These are phyloP conservation scores for Pampus argenteus DNA, from an alignment of 2,797 vertebrate genomes.

Conservation along the genomic window DNA sequence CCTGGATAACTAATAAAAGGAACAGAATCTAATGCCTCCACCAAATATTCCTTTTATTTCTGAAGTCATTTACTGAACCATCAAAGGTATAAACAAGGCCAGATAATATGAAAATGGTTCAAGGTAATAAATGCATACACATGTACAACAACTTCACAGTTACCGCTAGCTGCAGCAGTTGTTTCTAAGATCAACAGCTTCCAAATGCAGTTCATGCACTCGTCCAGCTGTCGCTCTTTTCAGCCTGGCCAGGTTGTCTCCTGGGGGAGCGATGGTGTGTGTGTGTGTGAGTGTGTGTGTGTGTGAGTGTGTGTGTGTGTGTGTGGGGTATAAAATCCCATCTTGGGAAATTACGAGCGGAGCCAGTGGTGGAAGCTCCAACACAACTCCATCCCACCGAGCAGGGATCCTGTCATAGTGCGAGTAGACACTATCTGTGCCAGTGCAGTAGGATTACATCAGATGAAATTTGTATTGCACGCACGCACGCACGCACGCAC, in stretches of 20 bases:
- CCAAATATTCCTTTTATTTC: not conserved
- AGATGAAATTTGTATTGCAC: not conserved
- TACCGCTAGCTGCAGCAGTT: constrained; percentile 18
- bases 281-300: not conserved
- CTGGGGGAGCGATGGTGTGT: not conserved
- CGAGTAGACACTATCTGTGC: not conserved
- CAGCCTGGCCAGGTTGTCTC: constrained; percentile 34
- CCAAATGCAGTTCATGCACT: constrained; percentile 14
- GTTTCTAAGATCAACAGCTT: constrained; percentile 35
- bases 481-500: too few relatives aligned
- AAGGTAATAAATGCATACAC: not conserved
- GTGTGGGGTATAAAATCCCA: constrained; percentile 9
- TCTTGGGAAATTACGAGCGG: constrained; percentile 14
- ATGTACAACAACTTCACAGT: constrained; percentile 11
- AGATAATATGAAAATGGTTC: constrained; percentile 7
- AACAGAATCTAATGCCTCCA: not conserved
- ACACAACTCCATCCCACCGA: not conserved
- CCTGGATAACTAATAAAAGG: not conserved
- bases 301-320: not conserved
- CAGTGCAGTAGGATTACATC: not conserved
- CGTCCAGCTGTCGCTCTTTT: constrained; percentile 53
- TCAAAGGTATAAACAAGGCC: not conserved
- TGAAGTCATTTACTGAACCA: not conserved
- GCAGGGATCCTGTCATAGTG: not conserved
- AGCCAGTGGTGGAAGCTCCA: not conserved